Evolutionary conservation across 2,113 vertebrate species (phyloP), one percentile per base, ranked within the genome.

Genomic region (Atractosteus spatula): DNA sequence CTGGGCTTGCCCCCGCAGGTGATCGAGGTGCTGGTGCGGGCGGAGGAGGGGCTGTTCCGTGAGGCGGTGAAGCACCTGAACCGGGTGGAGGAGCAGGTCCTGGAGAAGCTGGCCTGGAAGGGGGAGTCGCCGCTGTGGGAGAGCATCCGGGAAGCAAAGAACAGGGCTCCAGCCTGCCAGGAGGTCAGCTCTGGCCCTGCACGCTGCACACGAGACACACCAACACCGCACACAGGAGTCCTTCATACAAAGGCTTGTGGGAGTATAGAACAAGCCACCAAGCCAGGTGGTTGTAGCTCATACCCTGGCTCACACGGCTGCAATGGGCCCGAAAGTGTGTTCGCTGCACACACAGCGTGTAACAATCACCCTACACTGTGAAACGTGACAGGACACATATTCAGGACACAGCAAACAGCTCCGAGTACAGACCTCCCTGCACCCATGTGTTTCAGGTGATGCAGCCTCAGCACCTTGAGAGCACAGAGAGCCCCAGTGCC

Each of bases 31-130:
- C 81, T 98, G 80, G 95, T 98, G 43, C 91, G 96, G 79, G 91
- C 94, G 4, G 96, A 98, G 86, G 94, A 97, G 0, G 93, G 96
- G 41, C 92, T 98, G 10, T 96, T 94, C 78, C 89, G 97, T 72
- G 96, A 97, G 77, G 93, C 96, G 59, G 96, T 98, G 0, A 97
- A 97, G 78, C 96, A 98, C 80, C 92, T 98, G 62, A 97, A 98
- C 81, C 93, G 94, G 69, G 91, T 98, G 54, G 97, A 98, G 78
- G 97, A 98, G 69, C 94, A 96, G 84, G 96, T 98, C 63, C 80
- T 98, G 86, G 97, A 97, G 76, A 95, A 91, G 7, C 86, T 97
- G 90, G 95, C 96, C 0, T 98, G 97, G 97, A 93, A 86, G 77
- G 79, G 71, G 6, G 87, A 90, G 43, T 98, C 97, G 0, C 93